These are phyloP conservation scores for Montipora foliosa DNA, from an alignment of 64 coral and sea anemone genomes.

Conservation along the genomic window DNA sequence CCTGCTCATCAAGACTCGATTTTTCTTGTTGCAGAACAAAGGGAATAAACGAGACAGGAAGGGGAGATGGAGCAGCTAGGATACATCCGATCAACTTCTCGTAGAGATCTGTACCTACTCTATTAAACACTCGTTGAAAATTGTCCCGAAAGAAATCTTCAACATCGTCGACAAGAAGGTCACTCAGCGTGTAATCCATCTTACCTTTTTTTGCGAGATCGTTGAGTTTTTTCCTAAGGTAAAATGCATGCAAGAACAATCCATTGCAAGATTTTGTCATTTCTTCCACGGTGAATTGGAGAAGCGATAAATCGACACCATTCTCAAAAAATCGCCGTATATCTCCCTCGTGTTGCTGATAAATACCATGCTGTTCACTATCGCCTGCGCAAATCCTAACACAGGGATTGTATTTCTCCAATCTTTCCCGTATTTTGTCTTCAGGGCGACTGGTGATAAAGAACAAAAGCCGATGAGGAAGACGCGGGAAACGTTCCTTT, in stretches of 20 bases:
- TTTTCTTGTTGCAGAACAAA: not conserved
- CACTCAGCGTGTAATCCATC: not conserved
- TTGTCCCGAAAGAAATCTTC: slow-evolving; percentile 49
- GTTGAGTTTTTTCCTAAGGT: not conserved
- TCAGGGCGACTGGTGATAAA: slow-evolving; percentile 54
- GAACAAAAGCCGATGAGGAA: slow-evolving; percentile 20
- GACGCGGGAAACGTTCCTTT: not conserved
- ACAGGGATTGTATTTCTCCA: slow-evolving; percentile 1
- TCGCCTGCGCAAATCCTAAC: slow-evolving; percentile 32
- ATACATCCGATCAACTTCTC: slow-evolving; percentile 57
- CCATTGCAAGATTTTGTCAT: slow-evolving; percentile 16
- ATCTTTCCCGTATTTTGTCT: not conserved
- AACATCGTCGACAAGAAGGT: slow-evolving; percentile 6
- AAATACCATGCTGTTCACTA: not conserved
- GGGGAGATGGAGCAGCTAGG: slow-evolving; percentile 48
- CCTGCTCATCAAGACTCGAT: slow-evolving; percentile 9
- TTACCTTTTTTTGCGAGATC: not conserved
- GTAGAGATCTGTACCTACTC: slow-evolving; percentile 25
- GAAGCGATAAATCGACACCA: not conserved
- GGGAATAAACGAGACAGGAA: slow-evolving; percentile 58
- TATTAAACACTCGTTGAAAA: slow-evolving; percentile 58
- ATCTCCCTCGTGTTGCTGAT: slow-evolving; percentile 34
- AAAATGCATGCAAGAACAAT: slow-evolving; percentile 31
- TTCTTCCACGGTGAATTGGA: slow-evolving; percentile 7
- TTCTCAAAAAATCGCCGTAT: not conserved